Base-by-base conservation (phyloP, 2,888 invertebrate species). In the Hydrotaea diabolus region DNA sequence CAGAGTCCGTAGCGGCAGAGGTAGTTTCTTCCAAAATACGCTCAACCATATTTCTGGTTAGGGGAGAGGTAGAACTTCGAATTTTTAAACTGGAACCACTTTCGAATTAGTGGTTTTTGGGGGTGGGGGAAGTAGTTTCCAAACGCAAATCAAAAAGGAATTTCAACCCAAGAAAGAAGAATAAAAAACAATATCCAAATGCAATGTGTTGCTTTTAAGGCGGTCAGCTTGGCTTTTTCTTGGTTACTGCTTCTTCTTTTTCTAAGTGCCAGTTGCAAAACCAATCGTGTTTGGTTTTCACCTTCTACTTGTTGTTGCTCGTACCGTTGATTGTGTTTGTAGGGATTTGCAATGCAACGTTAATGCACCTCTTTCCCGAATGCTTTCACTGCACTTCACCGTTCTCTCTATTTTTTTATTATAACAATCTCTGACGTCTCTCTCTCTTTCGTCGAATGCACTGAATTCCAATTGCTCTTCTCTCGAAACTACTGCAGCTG, bases 1-100 rank as follows among this genome's bases (percentile, higher is more conserved):
- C 87, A 23, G 23, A 82, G 77, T 77, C 87, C 36, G 23, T 55
- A 39, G 79, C 86, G 84, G 85, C 84, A 9, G 87, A 76, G 43
- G 72, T 81, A 77, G 83, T 87, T 92, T 93, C 95, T 94, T 95
- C 95, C 87, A 94, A 91, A 90, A 95, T 95, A 90, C 94, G 94
- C 92, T 95, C 95, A 88, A 95, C 95, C 95, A 95, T 95, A 88
- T 90, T 93, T 86, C 43, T 81, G 74, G 74, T 43, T n/a, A 43
- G 31, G 31, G 2, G 43, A 3, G 49, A n/a, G 49, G 49, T 3
- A 21, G 21, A 55, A 55, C 55, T 21, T 55, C 1, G 39, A 36
- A 5, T 36, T 36, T 36, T 36, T 36, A 8, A 5, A 36, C 5
- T 36, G 13, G 39, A 1, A 39, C 39, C 13, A 39, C 39, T 39